Evolutionary conservation across 2,888 invertebrate genomes (phyloP).

Genomic region (Isotomurus palustris): DNA sequence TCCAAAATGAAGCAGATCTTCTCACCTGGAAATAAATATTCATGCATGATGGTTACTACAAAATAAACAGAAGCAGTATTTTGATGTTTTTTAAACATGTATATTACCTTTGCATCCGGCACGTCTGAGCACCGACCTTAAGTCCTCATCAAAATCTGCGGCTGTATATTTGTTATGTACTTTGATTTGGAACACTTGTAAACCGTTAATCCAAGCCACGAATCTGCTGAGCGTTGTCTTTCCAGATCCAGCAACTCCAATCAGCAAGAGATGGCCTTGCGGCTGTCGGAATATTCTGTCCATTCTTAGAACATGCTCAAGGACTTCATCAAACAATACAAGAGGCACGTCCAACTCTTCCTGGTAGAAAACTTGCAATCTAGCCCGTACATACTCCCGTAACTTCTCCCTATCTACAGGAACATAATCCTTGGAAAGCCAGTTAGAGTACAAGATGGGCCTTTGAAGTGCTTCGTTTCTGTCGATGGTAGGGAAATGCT

Average conservation of each 20-base stretch:
- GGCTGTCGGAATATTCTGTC: conserved; percentile 99
- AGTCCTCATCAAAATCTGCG: conserved; percentile 97
- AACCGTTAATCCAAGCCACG: conserved; percentile 99
- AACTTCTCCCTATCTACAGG: conserved; percentile 93
- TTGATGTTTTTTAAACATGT: too few species aligned
- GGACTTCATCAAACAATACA: conserved; percentile 97
- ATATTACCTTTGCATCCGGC: conserved; percentile 72
- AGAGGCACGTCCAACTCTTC: conserved; percentile 98
- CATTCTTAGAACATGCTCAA: conserved; percentile 96
- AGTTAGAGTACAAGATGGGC: conserved; percentile 97
- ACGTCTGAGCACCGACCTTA: conserved; percentile 78
- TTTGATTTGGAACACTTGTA: conserved; percentile 98
- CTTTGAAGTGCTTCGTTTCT: conserved; percentile 78
- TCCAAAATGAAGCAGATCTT: conserved; percentile 99
- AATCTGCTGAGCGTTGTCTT: conserved; percentile 98
- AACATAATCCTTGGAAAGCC: conserved; percentile 96
- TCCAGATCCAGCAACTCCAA: conserved; percentile 98
- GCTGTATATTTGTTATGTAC: conserved; percentile 99
- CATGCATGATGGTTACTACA: too few species aligned
- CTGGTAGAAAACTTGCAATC: conserved; percentile 94
- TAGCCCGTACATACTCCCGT: conserved; percentile 92
- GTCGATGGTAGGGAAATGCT: conserved; percentile 90
- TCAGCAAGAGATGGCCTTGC: conserved; percentile 93
- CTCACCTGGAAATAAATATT: too few species aligned
- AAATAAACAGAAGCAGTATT: too few species aligned